Evolutionary conservation across 1,140 invertebrate genomes (phyloP), one percentile per base, ranked within the genome.

Genomic region (Heterodera carotae): DNA sequence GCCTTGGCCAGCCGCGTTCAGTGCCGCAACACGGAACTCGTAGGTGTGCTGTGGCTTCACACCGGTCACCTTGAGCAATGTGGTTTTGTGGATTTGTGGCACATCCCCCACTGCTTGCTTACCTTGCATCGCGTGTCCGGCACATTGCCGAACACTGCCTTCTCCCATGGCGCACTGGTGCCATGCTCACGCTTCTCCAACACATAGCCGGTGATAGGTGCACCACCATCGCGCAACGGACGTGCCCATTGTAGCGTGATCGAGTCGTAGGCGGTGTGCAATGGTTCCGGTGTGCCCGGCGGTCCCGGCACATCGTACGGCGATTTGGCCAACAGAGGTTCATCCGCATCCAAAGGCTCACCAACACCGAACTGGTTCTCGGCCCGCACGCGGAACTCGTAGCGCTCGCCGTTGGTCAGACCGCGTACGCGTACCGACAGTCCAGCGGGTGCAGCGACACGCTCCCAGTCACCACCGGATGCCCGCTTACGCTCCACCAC

Each of bases 361-460:
- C 95, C 96, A 75, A 93, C 92, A 6, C 77, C 77, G 69, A 80
- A 83, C 73, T 98, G 95, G 90, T 99, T 99, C 88, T 98, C 97
- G 33, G 97, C 97, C 48, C 95, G 93, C 2, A 99, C 96, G 76
- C 96, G 91, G 91, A 99, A 99, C 82, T 99, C 96, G 88, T 99
- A 99, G 43, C 94, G 92, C 79, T 91, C 91, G 53, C 94, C 95
- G 29, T 97, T 92, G 2, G 92, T 92, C 34, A 99, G 89, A 88
- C 98, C 98, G 67, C 94, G 92, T 25, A 98, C 93, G 67, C 94
- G 91, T 66, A 93, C 91, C 89, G 94, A 93, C 85, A 94, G 92
- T 71, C 94, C 92, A 34, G 95, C 92, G 86, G 95, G 98, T 76
- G 94, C 93, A 88, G 93, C 95, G 62, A 92, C 91, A 88, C 95